A percentile compares a stretch with the other conserved stretches of the same genome.
These are phyloP conservation scores for Spermophilus dauricus DNA, from an alignment of 2,113 vertebrate genomes.

Conservation along the genomic window DNA sequence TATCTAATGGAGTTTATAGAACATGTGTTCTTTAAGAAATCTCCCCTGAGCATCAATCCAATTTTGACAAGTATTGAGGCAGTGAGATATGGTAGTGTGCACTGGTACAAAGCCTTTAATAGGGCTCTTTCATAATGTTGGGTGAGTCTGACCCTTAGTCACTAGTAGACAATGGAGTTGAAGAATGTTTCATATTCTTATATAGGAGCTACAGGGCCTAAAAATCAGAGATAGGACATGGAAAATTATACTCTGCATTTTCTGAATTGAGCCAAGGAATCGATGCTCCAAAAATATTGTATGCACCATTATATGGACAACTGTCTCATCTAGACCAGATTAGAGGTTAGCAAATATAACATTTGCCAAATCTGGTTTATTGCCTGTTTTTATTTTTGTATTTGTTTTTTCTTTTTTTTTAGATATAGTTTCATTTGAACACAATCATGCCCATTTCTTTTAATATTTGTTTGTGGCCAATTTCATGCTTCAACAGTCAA, in stretches of 20 bases:
- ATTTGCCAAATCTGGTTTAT: neutral
- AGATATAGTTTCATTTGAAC: neutral
- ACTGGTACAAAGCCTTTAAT: neutral
- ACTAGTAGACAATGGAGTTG: conserved; percentile 15
- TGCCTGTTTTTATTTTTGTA: neutral
- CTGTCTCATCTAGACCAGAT: neutral
- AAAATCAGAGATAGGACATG: neutral
- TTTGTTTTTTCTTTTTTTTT: neutral
- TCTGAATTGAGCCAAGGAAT: conserved; percentile 1
- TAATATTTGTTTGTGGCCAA: neutral
- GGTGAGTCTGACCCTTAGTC: neutral
- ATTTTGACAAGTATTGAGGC: neutral
- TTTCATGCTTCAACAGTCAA: neutral
- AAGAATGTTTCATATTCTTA: neutral
- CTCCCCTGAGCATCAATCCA: neutral
- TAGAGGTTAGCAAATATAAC: neutral
- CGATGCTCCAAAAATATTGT: neutral
- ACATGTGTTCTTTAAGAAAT: conserved; percentile 15
- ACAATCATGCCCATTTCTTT: neutral
- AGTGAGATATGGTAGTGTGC: neutral
- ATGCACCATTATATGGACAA: neutral
- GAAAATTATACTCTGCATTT: neutral
- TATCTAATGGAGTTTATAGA: neutral
- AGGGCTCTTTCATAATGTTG: neutral
- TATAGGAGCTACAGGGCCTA: neutral